Evolutionary conservation across 2,888 invertebrate genomes (phyloP), one percentile per base, ranked within the genome.

Genomic region (Melanargia galathea): DNA sequence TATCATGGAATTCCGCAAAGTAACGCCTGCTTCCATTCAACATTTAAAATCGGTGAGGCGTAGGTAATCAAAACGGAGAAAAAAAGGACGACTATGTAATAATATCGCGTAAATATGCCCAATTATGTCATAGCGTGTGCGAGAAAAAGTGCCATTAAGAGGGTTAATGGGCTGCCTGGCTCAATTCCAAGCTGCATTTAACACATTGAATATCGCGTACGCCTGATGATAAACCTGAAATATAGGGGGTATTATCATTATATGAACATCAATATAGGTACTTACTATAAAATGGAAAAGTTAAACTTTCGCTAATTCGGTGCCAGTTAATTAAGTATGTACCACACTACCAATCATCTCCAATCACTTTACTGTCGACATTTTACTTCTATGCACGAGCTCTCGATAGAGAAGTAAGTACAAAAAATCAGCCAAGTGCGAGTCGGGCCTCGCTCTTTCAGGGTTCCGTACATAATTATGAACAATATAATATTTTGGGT

Each of bases 151-250:
- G 26, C 43, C 43, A 45, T 56, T 30, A 46, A 58, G 48, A 38
- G 49, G 49, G 40, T 4, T 51, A 49, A 48, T 59, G 54, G 45
- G 54, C 49, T 57, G 33, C 45, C 43, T 38, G 38, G 5, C 18
- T 60, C 67, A 70, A 33, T 57, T 62, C 66, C 68, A 70, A 48
- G 64, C 63, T 26, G 70, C 71, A 66, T 70, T 71, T 46, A 75
- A 51, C 16, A 75, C 54, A 51, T 69, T 75, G 43, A 72, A 75
- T 55, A 75, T 64, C 5, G 71, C 65, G 51, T 73, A 75, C 2
- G 74, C 65, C 16, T 72, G 71, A 38, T 70, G 71, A 63, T 58
- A 71, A 33, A 71, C 63, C 73, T 75, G 71, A 59, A 73, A 75
- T 40, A 59, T 40, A 57, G 18, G 26, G 18, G 46, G 8, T 13